These are phyloP conservation scores for Anthoscopus minutus DNA, from an alignment of 2,113 vertebrate species.

Conservation along the genomic window DNA sequence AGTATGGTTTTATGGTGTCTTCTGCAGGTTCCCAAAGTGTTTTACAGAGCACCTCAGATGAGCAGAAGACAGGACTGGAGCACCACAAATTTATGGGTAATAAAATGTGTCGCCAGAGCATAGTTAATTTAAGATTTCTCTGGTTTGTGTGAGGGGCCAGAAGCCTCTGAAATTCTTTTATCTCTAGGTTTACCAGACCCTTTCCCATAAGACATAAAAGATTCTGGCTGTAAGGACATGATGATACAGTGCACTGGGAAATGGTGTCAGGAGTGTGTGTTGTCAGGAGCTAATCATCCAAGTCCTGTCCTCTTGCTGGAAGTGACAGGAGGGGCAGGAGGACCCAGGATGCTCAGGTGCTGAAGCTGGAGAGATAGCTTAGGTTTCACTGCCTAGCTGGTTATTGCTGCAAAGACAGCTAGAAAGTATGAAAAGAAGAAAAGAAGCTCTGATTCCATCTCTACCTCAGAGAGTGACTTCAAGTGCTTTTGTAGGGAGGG, in stretches of 20 bases:
- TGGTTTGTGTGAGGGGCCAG: background rate
- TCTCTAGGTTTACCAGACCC: background rate
- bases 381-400: background rate
- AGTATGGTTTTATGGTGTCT: background rate
- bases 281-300: background rate
- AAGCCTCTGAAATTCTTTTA: background rate
- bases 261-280: fast-evolving
- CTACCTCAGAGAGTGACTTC: background rate
- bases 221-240: background rate
- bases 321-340: background rate
- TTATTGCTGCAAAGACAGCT: background rate
- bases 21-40: background rate
- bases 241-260: background rate
- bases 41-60: background rate
- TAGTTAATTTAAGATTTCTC: background rate
- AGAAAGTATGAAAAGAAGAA: background rate
- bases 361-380: background rate
- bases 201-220: background rate
- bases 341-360: background rate
- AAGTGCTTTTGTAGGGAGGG: background rate
- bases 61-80: background rate
- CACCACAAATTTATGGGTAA: background rate
- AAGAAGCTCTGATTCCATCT: background rate
- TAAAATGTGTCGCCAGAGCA: background rate
- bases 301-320: background rate